Evolutionary conservation across 2,113 vertebrate species (phyloP).

Genomic region (Drymodes brunneopygia): DNA sequence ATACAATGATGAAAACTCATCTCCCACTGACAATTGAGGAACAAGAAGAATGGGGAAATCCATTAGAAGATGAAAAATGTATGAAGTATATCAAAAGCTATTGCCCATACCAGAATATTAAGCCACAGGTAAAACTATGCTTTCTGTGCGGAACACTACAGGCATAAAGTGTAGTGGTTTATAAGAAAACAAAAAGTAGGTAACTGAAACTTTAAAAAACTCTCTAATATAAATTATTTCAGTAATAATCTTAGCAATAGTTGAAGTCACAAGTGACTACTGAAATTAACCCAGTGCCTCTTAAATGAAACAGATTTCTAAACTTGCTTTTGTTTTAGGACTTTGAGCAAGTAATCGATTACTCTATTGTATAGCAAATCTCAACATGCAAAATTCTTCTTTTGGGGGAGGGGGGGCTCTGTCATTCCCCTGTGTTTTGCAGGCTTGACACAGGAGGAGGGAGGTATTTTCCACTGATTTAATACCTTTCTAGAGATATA

Average conservation of each 20-base stretch:
- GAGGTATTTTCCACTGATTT: not conserved
- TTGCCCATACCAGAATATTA: constrained; percentile 92
- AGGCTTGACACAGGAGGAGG: not conserved
- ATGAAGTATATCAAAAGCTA: constrained; percentile 84
- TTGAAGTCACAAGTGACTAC: not conserved
- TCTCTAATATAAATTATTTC: not conserved
- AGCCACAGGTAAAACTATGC: constrained; percentile 81
- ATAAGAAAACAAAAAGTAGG: not conserved
- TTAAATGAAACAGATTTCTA: not conserved
- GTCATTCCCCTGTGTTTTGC: not conserved
- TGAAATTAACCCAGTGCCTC: not conserved
- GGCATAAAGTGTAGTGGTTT: not conserved
- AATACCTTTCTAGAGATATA: not conserved
- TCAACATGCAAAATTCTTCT: not conserved
- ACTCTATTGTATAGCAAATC: not conserved
- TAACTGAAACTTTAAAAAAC: not conserved
- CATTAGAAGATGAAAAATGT: constrained; percentile 73
- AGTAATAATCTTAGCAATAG: not conserved
- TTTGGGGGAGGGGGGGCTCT: not conserved
- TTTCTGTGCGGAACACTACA: not conserved
- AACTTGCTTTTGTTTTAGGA: not conserved
- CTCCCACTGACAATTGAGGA: constrained; percentile 92
- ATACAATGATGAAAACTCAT: constrained; percentile 84
- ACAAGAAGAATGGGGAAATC: constrained; percentile 93
- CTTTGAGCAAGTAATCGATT: not conserved